A percentile compares a stretch with the other conserved stretches of the same genome.
phyloP scores from a whole-genome alignment of 2,888 invertebrate species.

The Heliconius aoede region DNA sequence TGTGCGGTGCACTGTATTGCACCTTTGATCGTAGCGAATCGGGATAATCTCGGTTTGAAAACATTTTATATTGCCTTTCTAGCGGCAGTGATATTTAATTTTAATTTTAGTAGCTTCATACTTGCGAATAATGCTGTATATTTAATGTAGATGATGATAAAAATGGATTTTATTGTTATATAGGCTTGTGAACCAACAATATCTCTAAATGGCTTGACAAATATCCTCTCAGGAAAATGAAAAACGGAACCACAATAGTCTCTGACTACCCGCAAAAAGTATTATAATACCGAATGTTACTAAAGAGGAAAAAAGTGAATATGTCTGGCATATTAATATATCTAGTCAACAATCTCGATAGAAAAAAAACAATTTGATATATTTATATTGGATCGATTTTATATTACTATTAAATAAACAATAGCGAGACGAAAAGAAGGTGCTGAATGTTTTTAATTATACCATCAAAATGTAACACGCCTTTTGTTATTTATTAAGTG shows the following conservation, averaged over 20 bases:
- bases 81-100: conserved; percentile 39
- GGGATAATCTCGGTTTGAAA: conserved; percentile 53
- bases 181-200: background rate
- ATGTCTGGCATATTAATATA: too few species aligned
- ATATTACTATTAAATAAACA: background rate
- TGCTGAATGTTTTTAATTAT: too few species aligned
- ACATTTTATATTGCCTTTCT: conserved; percentile 46
- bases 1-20: conserved; percentile 39
- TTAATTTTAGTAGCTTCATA: conserved; percentile 25
- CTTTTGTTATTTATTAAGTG: too few species aligned
- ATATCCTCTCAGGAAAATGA: background rate
- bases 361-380: too few species aligned
- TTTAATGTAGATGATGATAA: conserved; percentile 7
- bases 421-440: too few species aligned
- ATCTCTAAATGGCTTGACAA: background rate
- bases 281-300: background rate
- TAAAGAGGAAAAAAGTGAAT: background rate
- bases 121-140: conserved; percentile 5
- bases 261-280: background rate
- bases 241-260: background rate
- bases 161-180: background rate
- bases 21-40: conserved; percentile 54
- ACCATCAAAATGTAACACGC: too few species aligned
- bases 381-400: background rate
- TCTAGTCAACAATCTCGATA: too few species aligned